Conservation (phyloP, 2,888 invertebrate genomes). For the Vandiemenella viatica region DNA sequence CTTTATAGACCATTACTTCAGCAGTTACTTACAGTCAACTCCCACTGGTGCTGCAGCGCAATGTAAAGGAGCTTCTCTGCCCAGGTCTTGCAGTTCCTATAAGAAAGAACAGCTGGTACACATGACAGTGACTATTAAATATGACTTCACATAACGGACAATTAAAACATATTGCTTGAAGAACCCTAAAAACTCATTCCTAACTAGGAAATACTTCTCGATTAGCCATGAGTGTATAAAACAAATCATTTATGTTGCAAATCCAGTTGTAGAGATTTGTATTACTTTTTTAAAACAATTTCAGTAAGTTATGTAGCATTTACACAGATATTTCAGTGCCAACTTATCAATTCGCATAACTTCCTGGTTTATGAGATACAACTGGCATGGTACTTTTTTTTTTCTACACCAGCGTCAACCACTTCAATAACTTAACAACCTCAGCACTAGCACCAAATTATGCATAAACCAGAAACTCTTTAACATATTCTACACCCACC, state of each 20-base stretch:
- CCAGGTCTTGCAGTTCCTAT: conserved; percentile 99
- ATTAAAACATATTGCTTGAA: no score
- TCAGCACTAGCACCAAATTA: background rate
- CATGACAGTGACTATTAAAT: background rate
- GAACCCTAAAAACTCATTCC: no score
- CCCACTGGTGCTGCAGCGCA: conserved; percentile 99
- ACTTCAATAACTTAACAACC: background rate
- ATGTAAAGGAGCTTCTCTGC: conserved; percentile 99
- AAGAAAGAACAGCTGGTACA: conserved; percentile 18
- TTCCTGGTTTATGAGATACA: no score
- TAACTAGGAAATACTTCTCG: no score
- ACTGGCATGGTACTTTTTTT: background rate
- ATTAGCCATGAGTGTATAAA: no score
- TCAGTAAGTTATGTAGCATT: no score
- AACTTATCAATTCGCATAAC: no score
- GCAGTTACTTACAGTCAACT: conserved; percentile 90
- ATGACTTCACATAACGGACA: background rate
- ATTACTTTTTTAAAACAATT: no score
- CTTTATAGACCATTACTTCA: no score
- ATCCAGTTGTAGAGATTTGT: no score
- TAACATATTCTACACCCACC: conserved; percentile 10
- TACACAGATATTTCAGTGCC: no score
- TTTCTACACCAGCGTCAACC: background rate
- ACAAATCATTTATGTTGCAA: no score
- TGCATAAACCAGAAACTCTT: background rate